Evolutionary conservation across 2,888 invertebrate genomes (phyloP).

Genomic region (Drosophila flavopinicola): DNA sequence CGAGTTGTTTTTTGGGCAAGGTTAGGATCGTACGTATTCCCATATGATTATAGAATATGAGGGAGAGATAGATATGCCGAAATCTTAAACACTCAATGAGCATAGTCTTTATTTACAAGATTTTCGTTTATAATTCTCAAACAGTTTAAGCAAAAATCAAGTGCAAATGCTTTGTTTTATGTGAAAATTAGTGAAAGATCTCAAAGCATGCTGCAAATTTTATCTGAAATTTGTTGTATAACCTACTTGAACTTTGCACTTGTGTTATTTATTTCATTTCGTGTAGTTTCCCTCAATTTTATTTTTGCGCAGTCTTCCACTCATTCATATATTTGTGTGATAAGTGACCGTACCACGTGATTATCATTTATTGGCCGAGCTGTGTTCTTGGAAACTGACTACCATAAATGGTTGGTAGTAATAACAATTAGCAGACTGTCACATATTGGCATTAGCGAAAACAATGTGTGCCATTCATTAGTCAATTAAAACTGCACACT

Average conservation of each 20-base stretch:
- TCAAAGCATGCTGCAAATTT: background rate
- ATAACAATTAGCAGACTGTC: slow-evolving; percentile 55
- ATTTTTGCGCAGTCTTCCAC: background rate
- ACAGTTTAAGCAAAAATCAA: too few relatives aligned
- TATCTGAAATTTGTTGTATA: background rate
- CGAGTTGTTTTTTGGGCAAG: slow-evolving; percentile 50
- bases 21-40: slow-evolving; percentile 43
- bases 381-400: slow-evolving; percentile 41
- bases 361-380: slow-evolving; percentile 39
- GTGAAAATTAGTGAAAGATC: too few relatives aligned
- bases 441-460: slow-evolving; percentile 31
- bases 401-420: slow-evolving; percentile 45
- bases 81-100: too few relatives aligned
- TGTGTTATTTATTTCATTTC: background rate
- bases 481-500: slow-evolving; percentile 52
- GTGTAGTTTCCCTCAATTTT: slow-evolving; percentile 7
- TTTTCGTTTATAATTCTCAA: too few relatives aligned
- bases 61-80: background rate
- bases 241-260: slow-evolving; percentile 7
- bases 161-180: too few relatives aligned
- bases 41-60: too few relatives aligned
- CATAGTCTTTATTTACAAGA: too few relatives aligned
- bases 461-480: slow-evolving; percentile 69
- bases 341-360: slow-evolving; percentile 41
- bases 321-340: slow-evolving; percentile 25